Percentiles rank a stretch among this genome's conserved stretches.
Conservation (phyloP, 2,113 vertebrate species). For the Tragelaphus imberbis region DNA sequence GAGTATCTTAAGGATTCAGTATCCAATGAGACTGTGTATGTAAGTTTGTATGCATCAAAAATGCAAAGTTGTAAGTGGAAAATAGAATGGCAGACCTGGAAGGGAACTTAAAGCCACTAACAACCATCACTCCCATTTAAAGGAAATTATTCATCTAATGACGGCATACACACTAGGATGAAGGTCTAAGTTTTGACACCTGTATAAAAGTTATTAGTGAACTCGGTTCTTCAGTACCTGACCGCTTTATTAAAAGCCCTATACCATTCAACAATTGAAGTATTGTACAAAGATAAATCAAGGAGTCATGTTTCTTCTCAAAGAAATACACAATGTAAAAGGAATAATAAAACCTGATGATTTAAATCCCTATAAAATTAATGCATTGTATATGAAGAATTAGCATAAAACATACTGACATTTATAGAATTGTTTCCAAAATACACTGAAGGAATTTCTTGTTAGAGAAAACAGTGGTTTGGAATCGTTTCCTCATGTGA, state of each 20-base stretch:
- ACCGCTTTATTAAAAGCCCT: constrained; percentile 31
- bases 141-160: background rate
- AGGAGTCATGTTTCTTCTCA: constrained; percentile 65
- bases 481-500: constrained; percentile 72
- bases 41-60: background rate
- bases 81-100: background rate
- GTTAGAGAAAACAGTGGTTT: constrained; percentile 71
- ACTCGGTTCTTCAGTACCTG: constrained; percentile 15
- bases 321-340: constrained; percentile 56
- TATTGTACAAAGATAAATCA: constrained; percentile 55
- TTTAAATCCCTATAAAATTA: constrained; percentile 78
- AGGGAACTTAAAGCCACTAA: background rate
- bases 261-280: constrained; percentile 44
- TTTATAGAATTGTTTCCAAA: constrained; percentile 76
- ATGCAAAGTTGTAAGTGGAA: background rate
- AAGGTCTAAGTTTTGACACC: background rate
- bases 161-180: background rate
- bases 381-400: constrained; percentile 75
- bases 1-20: background rate
- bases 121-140: background rate
- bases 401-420: constrained; percentile 75
- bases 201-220: constrained; percentile 24
- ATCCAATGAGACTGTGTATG: background rate
- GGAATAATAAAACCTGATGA: constrained; percentile 77
- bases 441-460: constrained; percentile 67